phyloP scores from a whole-genome alignment of 2,113 vertebrate species.

The Jacana jacana region DNA sequence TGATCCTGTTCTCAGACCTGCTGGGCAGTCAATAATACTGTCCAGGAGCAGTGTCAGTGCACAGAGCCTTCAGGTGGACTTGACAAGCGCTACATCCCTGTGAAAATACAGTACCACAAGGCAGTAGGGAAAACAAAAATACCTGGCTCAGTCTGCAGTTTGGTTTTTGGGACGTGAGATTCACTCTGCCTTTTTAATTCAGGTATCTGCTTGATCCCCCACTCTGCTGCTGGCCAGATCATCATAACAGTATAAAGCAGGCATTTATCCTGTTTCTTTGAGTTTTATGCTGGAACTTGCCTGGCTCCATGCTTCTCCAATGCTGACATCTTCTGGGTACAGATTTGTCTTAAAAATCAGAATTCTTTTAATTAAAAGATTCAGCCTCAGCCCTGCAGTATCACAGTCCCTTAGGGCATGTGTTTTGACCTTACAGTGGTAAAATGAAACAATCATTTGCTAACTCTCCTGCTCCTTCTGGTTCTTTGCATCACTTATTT shows the following conservation, averaged over 20 bases:
- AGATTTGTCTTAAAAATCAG: not conserved
- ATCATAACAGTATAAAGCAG: not conserved
- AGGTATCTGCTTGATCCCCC: not conserved
- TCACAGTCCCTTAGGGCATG: not conserved
- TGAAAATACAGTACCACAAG: not conserved
- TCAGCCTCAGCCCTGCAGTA: not conserved
- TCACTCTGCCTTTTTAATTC: not conserved
- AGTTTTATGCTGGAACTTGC: not conserved
- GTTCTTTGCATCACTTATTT: not conserved
- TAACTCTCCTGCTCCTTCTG: not conserved
- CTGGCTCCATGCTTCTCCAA: not conserved
- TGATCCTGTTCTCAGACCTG: not conserved
- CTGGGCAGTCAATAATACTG: not conserved
- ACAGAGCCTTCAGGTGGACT: not conserved
- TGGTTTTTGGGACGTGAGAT: not conserved
- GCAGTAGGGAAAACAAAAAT: not conserved
- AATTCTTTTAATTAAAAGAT: not conserved
- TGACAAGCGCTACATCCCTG: not conserved
- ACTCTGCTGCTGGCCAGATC: not conserved
- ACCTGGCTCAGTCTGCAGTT: not conserved
- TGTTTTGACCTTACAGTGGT: not conserved
- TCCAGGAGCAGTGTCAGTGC: not conserved
- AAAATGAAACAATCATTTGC: not conserved
- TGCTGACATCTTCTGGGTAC: not conserved
- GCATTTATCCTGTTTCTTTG: not conserved